Evolutionary conservation across 2,113 vertebrate genomes (phyloP).

Genomic region (Sylvietta virens): DNA sequence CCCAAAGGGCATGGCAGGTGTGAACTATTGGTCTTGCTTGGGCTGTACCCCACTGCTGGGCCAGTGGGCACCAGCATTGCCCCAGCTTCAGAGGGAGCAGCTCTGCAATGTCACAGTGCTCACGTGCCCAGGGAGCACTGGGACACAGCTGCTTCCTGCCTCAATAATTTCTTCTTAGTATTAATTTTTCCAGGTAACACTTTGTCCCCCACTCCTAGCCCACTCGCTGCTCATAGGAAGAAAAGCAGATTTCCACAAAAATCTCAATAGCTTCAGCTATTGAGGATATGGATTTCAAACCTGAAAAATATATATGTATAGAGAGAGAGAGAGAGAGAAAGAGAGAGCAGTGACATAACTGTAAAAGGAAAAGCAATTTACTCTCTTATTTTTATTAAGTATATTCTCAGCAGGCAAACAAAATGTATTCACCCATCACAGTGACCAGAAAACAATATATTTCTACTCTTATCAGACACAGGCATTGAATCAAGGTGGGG

Average conservation of each 20-base stretch:
- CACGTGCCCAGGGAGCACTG: accelerated
- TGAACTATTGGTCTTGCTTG: neutral
- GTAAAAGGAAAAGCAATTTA: constrained; percentile 14
- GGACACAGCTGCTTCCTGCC: accelerated
- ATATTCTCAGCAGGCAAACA: neutral
- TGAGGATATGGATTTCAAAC: neutral
- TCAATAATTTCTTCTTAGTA: neutral
- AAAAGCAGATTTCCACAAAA: neutral
- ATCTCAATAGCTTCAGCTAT: neutral
- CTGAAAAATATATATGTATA: neutral
- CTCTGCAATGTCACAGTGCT: accelerated
- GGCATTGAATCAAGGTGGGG: neutral
- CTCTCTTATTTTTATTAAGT: constrained; percentile 3
- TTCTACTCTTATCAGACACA: neutral
- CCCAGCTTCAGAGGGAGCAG: neutral
- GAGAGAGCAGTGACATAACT: neutral
- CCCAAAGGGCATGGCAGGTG: neutral
- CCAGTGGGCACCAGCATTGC: neutral
- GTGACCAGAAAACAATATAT: neutral
- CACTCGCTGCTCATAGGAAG: accelerated
- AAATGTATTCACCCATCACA: neutral
- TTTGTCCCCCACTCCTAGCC: neutral
- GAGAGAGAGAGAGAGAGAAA: neutral
- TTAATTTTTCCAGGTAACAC: neutral
- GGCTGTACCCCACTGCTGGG: accelerated